A percentile compares a stretch with the other conserved stretches of the same genome.
phyloP scores from a whole-genome alignment of 2,888 invertebrate species.

The Alentia gelatinosa region DNA sequence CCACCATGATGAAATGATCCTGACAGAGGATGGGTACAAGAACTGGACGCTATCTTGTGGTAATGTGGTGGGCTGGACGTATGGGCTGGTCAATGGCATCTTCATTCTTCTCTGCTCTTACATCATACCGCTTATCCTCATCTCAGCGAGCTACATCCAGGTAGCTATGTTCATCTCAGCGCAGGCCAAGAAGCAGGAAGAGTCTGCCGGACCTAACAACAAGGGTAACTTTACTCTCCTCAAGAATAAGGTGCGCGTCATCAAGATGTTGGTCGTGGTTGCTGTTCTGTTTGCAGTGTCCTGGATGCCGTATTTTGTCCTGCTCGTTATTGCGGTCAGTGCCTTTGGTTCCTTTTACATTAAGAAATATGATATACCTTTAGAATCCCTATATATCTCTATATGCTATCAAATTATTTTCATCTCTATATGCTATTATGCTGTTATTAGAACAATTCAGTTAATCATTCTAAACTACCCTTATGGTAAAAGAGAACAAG shows the following conservation, averaged over 20 bases:
- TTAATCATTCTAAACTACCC: too few relatives aligned
- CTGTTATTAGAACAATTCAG: too few relatives aligned
- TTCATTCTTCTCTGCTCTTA: constrained; percentile 66
- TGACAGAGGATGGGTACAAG: neutral
- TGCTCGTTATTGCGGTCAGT: constrained; percentile 68
- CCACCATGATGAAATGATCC: neutral
- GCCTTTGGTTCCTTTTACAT: too few relatives aligned
- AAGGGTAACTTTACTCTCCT: constrained; percentile 49
- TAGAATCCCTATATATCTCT: too few relatives aligned
- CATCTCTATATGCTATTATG: too few relatives aligned
- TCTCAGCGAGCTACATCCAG: constrained; percentile 61
- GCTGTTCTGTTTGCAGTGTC: constrained; percentile 68
- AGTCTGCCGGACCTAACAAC: neutral
- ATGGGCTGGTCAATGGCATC: constrained; percentile 64
- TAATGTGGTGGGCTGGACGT: neutral
- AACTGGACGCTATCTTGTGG: neutral
- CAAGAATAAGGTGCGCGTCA: constrained; percentile 64
- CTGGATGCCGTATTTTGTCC: constrained; percentile 71
- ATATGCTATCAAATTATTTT: too few relatives aligned
- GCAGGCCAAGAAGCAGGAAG: constrained; percentile 17
- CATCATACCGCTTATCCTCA: constrained; percentile 65
- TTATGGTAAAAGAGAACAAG: too few relatives aligned
- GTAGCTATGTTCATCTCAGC: constrained; percentile 60
- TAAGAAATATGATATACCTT: too few relatives aligned
- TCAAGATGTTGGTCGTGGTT: constrained; percentile 69